Evolutionary conservation across 2,113 vertebrate species (phyloP).

Genomic region (Cyanocitta stelleri): DNA sequence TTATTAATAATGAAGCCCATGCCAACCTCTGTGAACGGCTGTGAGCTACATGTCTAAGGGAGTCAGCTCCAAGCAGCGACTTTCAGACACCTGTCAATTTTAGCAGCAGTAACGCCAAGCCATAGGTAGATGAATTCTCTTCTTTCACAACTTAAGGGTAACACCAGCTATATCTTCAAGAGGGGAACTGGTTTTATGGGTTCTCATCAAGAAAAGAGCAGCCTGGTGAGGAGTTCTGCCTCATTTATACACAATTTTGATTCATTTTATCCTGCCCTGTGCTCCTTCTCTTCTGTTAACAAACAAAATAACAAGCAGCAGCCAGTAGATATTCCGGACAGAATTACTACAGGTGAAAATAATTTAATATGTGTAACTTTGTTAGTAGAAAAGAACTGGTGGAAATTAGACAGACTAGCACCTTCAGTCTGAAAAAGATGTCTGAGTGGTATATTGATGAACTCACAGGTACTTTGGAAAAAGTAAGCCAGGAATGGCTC

Average conservation of each 20-base stretch:
- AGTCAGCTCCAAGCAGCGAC: neutral
- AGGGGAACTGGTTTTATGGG: accelerated
- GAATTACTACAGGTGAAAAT: neutral
- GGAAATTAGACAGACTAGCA: neutral
- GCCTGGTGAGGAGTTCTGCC: neutral
- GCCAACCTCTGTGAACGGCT: neutral
- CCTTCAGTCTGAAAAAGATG: neutral
- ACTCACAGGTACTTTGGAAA: neutral
- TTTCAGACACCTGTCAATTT: neutral
- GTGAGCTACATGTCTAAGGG: neutral
- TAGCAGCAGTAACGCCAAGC: neutral
- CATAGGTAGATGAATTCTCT: accelerated
- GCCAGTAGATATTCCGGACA: neutral
- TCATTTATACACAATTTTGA: neutral
- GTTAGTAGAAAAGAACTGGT: neutral
- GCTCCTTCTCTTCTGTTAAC: neutral
- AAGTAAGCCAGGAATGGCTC: neutral
- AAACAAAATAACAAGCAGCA: neutral
- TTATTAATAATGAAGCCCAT: neutral
- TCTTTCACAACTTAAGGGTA: neutral
- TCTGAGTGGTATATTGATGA: neutral
- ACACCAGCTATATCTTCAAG: neutral
- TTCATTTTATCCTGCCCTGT: neutral
- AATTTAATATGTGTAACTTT: neutral
- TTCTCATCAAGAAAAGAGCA: neutral